Evolutionary conservation across 2,113 vertebrate genomes (phyloP).

Genomic region (Monarcha castaneiventris): DNA sequence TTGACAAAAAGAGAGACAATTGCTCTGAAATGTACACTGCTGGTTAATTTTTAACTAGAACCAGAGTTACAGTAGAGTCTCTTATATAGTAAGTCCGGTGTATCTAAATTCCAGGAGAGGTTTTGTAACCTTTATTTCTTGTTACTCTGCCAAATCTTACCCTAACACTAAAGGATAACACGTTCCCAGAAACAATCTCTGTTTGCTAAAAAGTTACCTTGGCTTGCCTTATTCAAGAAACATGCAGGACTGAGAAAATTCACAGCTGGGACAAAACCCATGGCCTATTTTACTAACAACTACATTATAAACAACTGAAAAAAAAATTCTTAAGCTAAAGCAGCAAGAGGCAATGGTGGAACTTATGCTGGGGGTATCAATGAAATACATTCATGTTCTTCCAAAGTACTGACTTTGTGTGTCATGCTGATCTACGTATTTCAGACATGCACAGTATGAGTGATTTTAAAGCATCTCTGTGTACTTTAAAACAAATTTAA

Average conservation of each 20-base stretch:
- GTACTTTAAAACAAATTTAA: neutral
- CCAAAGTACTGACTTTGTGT: neutral
- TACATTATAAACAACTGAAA: neutral
- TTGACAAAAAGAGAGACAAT: neutral
- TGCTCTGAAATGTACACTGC: neutral
- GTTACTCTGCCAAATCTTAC: neutral
- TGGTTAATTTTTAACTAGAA: neutral
- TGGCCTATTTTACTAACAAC: neutral
- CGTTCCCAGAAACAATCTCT: neutral
- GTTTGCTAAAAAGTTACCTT: neutral
- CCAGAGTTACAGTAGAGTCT: neutral
- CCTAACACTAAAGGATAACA: neutral
- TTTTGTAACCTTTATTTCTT: constrained; percentile 2
- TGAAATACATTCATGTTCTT: neutral
- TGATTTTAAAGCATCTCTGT: neutral
- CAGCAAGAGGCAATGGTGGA: neutral
- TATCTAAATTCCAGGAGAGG: neutral
- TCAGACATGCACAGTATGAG: neutral
- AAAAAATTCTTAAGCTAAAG: neutral
- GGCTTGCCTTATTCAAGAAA: neutral
- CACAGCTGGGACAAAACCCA: neutral
- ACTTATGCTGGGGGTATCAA: neutral
- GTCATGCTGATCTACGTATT: neutral
- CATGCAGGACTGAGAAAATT: neutral
- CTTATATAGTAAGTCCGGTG: neutral